Conservation (phyloP, 2,797 vertebrate genomes). For the Schizopygopsis pylzovi region DNA sequence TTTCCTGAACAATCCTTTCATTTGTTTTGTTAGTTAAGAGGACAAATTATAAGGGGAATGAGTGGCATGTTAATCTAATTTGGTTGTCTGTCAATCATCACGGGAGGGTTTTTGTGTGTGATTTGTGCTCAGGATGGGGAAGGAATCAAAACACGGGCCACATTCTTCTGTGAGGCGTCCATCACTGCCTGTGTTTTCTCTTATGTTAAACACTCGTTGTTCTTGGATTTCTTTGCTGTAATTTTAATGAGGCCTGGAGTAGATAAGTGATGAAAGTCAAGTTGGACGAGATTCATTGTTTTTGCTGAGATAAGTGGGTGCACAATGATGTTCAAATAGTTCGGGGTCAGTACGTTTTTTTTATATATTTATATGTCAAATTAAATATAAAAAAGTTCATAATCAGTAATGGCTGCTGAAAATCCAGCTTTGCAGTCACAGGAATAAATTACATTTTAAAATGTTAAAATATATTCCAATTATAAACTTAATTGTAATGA, state of each 20-base stretch:
- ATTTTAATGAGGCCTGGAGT: neutral
- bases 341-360: neutral
- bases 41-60: conserved; percentile 11
- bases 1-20: neutral
- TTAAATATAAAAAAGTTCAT: too few species aligned
- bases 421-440: neutral
- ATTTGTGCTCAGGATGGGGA: conserved; percentile 2
- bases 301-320: neutral
- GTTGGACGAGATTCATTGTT: neutral
- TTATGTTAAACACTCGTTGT: neutral
- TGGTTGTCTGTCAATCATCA: conserved; percentile 8
- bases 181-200: neutral
- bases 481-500: neutral
- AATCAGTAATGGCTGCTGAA: neutral
- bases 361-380: too few species aligned
- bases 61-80: conserved; percentile 17
- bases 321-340: neutral
- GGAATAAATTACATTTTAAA: neutral
- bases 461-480: neutral
- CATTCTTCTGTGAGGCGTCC: conserved; percentile 6
- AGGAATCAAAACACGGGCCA: conserved; percentile 8
- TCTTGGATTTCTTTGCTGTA: neutral
- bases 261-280: neutral
- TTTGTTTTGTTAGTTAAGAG: conserved; percentile 21
- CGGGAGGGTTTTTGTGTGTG: conserved; percentile 2